Evolutionary conservation across 2,888 invertebrate species (phyloP).

Genomic region (Harpagoxenus sublaevis): DNA sequence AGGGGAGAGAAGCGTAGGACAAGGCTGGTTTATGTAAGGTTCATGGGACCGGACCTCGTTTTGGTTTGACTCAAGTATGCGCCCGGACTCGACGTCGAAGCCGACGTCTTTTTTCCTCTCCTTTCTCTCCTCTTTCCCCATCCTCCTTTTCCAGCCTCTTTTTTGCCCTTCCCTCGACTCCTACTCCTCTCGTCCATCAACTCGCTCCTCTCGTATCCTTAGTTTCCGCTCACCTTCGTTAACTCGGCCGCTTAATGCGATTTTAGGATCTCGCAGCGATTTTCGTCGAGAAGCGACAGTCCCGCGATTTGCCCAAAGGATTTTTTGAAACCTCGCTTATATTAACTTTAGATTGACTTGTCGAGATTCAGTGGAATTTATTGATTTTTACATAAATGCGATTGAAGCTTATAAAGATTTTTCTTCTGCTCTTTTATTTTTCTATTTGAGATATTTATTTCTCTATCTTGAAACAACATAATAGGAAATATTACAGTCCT

Average conservation of each 20-base stretch:
- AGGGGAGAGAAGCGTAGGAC: slow-evolving; percentile 46
- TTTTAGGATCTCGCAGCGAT: slow-evolving; percentile 54
- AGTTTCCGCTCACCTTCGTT: slow-evolving; percentile 73
- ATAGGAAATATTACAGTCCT: neutral
- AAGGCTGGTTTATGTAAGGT: slow-evolving; percentile 70
- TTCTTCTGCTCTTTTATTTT: too few relatives aligned
- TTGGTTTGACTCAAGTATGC: slow-evolving; percentile 65
- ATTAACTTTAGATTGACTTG: neutral
- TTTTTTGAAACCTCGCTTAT: neutral
- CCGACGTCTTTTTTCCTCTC: slow-evolving; percentile 55
- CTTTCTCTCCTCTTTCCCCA: neutral
- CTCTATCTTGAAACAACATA: neutral
- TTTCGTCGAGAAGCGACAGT: slow-evolving; percentile 27
- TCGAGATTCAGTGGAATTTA: neutral
- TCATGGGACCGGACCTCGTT: slow-evolving; percentile 71
- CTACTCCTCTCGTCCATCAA: slow-evolving; percentile 27
- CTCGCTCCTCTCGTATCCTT: slow-evolving; percentile 51
- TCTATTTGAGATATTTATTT: neutral
- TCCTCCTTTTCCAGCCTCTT: slow-evolving; percentile 12
- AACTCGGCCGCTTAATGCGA: slow-evolving; percentile 68
- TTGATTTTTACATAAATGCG: neutral
- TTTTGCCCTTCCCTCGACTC: slow-evolving; percentile 12
- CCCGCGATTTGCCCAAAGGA: slow-evolving; percentile 18
- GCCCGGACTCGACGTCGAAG: slow-evolving; percentile 60
- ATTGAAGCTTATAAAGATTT: neutral